Evolutionary conservation across 2,888 invertebrate genomes (phyloP), one percentile per base, ranked within the genome.

Genomic region (Oscheius sp.): DNA sequence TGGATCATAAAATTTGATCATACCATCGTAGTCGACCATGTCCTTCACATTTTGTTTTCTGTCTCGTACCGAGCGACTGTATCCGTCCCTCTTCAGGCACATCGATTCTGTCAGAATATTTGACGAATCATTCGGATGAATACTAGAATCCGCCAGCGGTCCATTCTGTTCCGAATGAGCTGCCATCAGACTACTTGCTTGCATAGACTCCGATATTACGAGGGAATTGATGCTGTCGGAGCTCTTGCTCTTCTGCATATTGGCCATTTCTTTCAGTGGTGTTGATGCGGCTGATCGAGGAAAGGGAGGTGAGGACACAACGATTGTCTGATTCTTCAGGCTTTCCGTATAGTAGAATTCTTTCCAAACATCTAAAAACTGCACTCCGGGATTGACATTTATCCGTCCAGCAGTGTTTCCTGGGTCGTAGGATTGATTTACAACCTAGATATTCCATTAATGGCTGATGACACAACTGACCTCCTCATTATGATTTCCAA

Each of bases 211-310:
- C 24, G 20, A 2, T 8, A 26, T 41, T 24, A 33, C 47, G 17
- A 73, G 28, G 22, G 77, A 77, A 28, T 66, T 77, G 28, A 77
- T 61, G 30, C 74, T 74, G 20, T 77, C 77, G 5, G 73, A 71
- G 33, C 74, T 73, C 56, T 74, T 77, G 64, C 73, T 73, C 49
- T 73, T 74, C 20, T 50, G 36, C 32, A 73, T 24, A n/a, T 28
- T 6, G 6, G 49, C 24, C 14, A 44, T 56, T 24, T 59, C 51
- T 20, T 65, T 49, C 4, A 33, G 44, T 14, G 67, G 59, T 2
- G 66, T 41, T 12, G 56, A 56, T 2, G 66, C 45, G 1, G 45
- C 56, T 12, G 56, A 44, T 12, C 47, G 22, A 8, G 54, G 22
- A 3, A 28, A 20, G 17, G 26, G 36, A 6, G 66, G 66, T 1